Base-by-base conservation (phyloP, 2,888 invertebrate genomes). In the Polylopha cassiicola region DNA sequence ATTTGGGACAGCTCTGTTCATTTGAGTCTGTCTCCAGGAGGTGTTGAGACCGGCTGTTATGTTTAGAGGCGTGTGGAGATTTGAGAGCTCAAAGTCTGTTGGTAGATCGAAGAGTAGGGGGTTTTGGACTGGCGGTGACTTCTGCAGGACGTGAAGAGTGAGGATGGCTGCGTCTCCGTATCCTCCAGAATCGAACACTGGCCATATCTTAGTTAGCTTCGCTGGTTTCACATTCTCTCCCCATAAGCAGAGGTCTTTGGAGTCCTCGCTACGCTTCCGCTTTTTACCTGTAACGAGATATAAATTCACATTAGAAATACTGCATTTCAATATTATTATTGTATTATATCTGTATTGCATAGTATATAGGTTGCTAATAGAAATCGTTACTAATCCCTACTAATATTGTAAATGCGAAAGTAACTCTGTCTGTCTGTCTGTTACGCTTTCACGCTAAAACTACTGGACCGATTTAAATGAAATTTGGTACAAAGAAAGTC, bases 111-210 rank as follows among this genome's bases (percentile, higher is more conserved):
- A 78, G 6, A 85, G 70, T 2, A 85, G 45, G 0, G 78, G 73
- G 44, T 85, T 84, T 13, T 51, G 60, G 6, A 47, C 23, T 1
- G 57, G 45, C 13, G 66, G 55, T 1, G 68, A 39, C 32, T 69
- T 77, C 24, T 72, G 71, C 13, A 63, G 28, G 1, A 74, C 46
- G 9, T 75, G 65, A 0, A 80, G 57, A 2, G 71, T 74, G 3
- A 78, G 47, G 21, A 75, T 49, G 6, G 71, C 43, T 0, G 72
- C 54, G 20, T 72, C 56, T 2, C 73, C 73, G 9, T 71, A 86
- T 48, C 86, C 86, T 70, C 86, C 86, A 0, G 86, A 86, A 44
- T 86, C 86, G 44, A 86, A 86, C 0, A 86, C 86, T 0, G 85
- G 84, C 85, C 86, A 86, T 62, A 84, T 80, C 55, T 77, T 82